Percentiles rank a stretch among this genome's conserved stretches.
Conservation (phyloP, 1,140 invertebrate genomes). For the Rhopalosiphum maidis region DNA sequence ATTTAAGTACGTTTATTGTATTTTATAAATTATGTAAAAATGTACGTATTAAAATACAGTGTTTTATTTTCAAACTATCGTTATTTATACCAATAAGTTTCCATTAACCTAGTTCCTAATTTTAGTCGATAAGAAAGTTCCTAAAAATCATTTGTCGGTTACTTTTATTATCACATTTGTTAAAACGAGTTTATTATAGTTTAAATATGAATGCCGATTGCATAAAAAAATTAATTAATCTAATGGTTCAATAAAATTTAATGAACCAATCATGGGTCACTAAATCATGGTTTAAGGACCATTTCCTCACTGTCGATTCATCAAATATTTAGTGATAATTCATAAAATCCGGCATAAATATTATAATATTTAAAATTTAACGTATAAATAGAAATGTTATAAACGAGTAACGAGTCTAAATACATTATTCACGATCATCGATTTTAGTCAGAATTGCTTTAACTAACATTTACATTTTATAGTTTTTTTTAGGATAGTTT, state of each 20-base stretch:
- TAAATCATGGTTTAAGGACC: no score
- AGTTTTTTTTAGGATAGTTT: not conserved
- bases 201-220: no score
- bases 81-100: not conserved
- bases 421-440: not conserved
- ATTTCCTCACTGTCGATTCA: no score
- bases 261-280: no score
- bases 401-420: not conserved
- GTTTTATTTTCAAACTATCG: no score
- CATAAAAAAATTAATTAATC: no score
- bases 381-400: not conserved
- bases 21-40: not conserved
- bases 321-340: no score
- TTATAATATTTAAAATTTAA: not conserved
- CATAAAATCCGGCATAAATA: not conserved
- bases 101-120: not conserved
- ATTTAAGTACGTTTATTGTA: not conserved
- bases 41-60: no score
- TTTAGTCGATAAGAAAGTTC: not conserved
- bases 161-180: not conserved
- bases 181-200: not conserved
- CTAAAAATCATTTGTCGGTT: not conserved
- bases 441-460: not conserved
- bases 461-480: not conserved
- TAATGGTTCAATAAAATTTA: no score